Percentiles rank a stretch among this genome's conserved stretches.
Conservation (phyloP, 2,113 vertebrate genomes). For the Siniperca knerii region DNA sequence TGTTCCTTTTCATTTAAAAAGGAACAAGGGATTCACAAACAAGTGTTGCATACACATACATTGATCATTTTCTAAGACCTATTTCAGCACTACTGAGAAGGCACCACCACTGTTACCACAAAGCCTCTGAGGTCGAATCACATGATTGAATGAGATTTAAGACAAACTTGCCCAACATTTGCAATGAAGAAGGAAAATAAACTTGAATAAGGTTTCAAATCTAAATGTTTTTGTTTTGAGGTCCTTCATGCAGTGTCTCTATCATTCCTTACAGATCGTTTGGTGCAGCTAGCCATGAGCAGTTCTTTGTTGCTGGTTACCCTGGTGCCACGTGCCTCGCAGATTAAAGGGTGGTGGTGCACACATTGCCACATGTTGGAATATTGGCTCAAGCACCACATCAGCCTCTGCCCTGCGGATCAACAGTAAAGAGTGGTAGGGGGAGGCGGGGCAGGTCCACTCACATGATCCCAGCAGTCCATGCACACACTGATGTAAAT, state of each 20-base stretch:
- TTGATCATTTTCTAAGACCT: too few species aligned
- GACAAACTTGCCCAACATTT: neutral
- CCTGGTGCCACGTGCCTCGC: slow-evolving; percentile 27
- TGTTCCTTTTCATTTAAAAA: neutral
- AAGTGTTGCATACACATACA: neutral
- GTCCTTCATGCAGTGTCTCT: neutral
- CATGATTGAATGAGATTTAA: slow-evolving; percentile 16
- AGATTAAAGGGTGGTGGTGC: slow-evolving; percentile 55
- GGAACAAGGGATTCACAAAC: neutral
- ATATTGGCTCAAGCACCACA: slow-evolving; percentile 28
- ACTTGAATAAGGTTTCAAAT: neutral
- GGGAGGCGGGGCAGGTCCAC: neutral
- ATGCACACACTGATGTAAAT: neutral
- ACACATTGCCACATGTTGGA: slow-evolving; percentile 54
- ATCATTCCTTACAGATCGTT: slow-evolving; percentile 20
- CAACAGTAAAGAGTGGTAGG: neutral
- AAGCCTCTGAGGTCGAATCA: neutral
- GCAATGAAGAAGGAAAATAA: neutral
- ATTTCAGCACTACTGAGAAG: neutral
- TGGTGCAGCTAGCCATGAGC: neutral
- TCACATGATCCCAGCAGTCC: slow-evolving; percentile 18
- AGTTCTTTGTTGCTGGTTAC: slow-evolving; percentile 24
- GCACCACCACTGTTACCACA: neutral
- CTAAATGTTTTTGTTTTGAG: neutral
- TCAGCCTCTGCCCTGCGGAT: neutral